Evolutionary conservation across 1,140 invertebrate species (phyloP), one percentile per base, ranked within the genome.

Genomic region (Solen grandis): DNA sequence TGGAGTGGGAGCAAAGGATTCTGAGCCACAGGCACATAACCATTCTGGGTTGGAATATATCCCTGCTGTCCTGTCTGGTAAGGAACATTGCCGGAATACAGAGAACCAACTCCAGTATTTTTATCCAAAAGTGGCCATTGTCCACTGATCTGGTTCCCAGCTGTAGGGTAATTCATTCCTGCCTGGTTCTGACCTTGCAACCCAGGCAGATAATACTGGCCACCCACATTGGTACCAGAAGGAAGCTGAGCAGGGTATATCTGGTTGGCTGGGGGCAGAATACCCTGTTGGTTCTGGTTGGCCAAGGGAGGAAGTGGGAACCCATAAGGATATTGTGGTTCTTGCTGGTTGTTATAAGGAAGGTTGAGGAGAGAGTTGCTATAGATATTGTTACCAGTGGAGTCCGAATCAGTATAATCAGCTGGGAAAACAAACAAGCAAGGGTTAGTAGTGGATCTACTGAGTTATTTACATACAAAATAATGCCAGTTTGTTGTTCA

Each of bases 101-200:
- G 19, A 16, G 65, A 46, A 41, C 63, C 63, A 35, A 78, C 10
- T 10, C 41, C 41, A 66, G 35, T 38, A 36, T 66, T 60, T 10
- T 52, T 52, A 60, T 29, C 41, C 13, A 29, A 25, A 2, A 73
- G 27, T 2, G 70, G 70, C 65, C 63, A 68, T n/a, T 78, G 63
- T 16, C 66, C 41, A 33, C 29, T 60, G 22, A 59, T 5, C 35
- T 41, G 55, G 46, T 36, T 69, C 0, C 46, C 62, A 33, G 19
- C 5, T 3, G 22, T 19, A 19, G 63, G 63, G 14, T 69, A 25
- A 41, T 69, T 78, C 25, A 46, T 13, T 22, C 25, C 25, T 27
- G 35, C 75, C n/a, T 52, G 29, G 60, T 78, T 78, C 75, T 78
- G 75, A 78, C 60, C 69, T 63, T 52, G 27, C 29, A 78, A 41